These are phyloP conservation scores for Frieseomelitta varia DNA, from an alignment of 1,140 invertebrate genomes.

Conservation along the genomic window DNA sequence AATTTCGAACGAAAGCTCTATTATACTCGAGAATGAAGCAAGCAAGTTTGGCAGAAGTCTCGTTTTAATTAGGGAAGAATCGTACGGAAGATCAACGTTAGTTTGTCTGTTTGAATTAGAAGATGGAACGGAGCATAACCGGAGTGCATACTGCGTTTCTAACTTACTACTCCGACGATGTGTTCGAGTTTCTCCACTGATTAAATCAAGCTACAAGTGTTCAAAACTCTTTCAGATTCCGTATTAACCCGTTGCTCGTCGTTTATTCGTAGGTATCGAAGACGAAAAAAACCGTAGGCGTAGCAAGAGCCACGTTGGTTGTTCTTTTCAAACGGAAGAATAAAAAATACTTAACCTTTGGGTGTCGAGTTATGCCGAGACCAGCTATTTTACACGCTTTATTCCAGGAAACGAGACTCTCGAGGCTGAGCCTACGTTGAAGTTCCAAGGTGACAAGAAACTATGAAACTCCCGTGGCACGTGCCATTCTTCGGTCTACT, in stretches of 20 bases:
- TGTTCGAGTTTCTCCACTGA: not conserved
- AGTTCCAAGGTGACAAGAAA: not conserved
- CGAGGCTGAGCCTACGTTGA: not conserved
- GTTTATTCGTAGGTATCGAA: not conserved
- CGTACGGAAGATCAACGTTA: not conserved
- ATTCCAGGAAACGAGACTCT: not conserved
- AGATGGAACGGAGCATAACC: not conserved
- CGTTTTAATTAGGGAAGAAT: constrained; percentile 13
- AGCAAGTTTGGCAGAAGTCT: not conserved
- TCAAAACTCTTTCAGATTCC: not conserved
- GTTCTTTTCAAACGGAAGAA: not conserved
- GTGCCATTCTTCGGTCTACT: not conserved
- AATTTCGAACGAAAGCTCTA: not conserved
- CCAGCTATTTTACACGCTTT: not conserved
- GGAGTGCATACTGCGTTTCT: not conserved
- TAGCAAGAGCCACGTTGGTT: not conserved
- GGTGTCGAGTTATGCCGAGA: not conserved
- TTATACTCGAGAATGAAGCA: not conserved
- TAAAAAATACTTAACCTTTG: not conserved
- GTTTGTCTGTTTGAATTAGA: not conserved
- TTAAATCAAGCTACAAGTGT: constrained; percentile 1
- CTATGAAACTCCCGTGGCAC: not conserved
- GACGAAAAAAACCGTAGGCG: not conserved
- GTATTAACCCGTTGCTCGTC: not conserved
- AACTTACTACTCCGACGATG: constrained; percentile 8